These are phyloP conservation scores for Bos indicus DNA, from an alignment of 2,113 vertebrate species.

Conservation along the genomic window DNA sequence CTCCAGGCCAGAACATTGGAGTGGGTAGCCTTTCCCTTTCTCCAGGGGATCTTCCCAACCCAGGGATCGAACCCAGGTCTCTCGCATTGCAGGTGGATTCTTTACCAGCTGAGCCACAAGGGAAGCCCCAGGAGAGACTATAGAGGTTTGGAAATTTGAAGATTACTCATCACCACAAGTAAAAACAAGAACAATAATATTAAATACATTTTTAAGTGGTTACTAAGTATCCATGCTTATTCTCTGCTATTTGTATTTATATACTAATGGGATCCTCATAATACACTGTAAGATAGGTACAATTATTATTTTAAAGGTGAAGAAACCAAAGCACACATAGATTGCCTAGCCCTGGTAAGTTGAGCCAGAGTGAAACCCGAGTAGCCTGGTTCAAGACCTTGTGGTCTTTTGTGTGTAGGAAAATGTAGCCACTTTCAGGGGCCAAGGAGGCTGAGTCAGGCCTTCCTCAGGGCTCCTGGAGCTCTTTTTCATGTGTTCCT, in stretches of 20 bases:
- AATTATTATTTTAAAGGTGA: neutral
- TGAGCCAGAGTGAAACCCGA: neutral
- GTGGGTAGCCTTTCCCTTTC: neutral
- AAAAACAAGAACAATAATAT: neutral
- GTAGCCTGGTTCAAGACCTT: neutral
- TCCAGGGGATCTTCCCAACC: neutral
- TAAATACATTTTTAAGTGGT: neutral
- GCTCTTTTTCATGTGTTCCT: neutral
- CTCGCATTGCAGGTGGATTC: neutral
- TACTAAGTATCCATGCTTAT: neutral
- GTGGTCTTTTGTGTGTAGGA: neutral
- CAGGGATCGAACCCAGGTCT: neutral
- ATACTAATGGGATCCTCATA: neutral
- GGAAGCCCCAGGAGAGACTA: neutral
- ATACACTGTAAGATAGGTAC: neutral
- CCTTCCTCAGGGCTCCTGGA: neutral
- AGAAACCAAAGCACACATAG: neutral
- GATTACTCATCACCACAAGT: neutral
- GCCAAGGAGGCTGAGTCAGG: neutral
- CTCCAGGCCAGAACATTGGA: neutral
- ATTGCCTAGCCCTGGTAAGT: neutral
- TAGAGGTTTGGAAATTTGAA: neutral
- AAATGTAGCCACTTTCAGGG: neutral
- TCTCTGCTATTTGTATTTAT: neutral
- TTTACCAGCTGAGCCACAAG: neutral